phyloP scores from a whole-genome alignment of 2,888 invertebrate genomes.

The Eremobia ochroleuca region DNA sequence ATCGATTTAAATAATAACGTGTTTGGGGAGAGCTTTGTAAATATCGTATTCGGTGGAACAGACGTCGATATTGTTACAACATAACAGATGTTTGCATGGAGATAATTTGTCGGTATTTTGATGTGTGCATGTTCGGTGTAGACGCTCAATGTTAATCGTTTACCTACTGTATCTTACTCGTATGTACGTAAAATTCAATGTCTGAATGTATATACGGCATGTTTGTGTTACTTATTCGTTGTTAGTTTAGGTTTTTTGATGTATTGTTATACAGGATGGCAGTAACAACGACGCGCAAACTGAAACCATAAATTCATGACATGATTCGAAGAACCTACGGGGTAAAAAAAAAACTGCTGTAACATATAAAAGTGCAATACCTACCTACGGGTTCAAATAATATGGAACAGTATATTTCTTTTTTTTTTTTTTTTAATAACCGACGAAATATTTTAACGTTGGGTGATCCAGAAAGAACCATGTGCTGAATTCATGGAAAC shows the following conservation, averaged over 20 bases:
- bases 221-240: constrained; percentile 60
- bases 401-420: too few species aligned
- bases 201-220: constrained; percentile 66
- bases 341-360: too few species aligned
- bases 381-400: too few species aligned
- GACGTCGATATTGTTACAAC: constrained; percentile 46
- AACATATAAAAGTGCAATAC: too few species aligned
- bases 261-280: not conserved
- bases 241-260: constrained; percentile 30
- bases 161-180: constrained; percentile 38
- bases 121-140: constrained; percentile 66
- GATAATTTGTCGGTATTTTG: constrained; percentile 47
- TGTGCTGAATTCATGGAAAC: too few species aligned
- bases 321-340: too few species aligned
- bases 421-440: too few species aligned
- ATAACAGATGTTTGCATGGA: constrained; percentile 58
- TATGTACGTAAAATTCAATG: constrained; percentile 62
- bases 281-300: too few species aligned
- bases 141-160: constrained; percentile 45
- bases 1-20: constrained; percentile 51
- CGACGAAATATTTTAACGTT: too few species aligned
- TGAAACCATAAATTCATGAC: too few species aligned
- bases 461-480: too few species aligned
- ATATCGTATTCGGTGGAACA: constrained; percentile 49
- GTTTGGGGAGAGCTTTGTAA: constrained; percentile 68